A percentile compares a stretch with the other conserved stretches of the same genome.
phyloP scores from a whole-genome alignment of 2,888 invertebrate species.

The Pinctada fucata region DNA sequence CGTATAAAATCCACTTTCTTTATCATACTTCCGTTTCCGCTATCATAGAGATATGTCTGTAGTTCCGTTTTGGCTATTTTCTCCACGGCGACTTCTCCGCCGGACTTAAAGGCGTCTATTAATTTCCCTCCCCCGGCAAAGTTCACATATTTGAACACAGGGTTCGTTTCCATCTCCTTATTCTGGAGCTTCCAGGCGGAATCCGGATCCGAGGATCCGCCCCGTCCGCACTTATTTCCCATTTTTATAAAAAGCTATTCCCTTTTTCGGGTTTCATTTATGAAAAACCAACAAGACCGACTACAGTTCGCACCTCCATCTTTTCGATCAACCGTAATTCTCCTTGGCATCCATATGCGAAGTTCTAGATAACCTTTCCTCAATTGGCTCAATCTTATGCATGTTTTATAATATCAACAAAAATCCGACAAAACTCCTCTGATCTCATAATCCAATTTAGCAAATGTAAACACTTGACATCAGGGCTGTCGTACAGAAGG shows the following conservation, averaged over 20 bases:
- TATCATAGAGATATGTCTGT: conserved; percentile 67
- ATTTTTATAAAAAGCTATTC: conserved; percentile 31
- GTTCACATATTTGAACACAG: conserved; percentile 72
- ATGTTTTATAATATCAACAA: neutral
- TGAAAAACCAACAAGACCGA: too few relatives aligned
- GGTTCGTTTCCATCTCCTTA: conserved; percentile 69
- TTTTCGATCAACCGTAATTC: neutral
- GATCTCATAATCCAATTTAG: neutral
- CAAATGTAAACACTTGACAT: neutral
- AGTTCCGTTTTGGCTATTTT: conserved; percentile 67
- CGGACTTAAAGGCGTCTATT: conserved; percentile 62
- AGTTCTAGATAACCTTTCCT: neutral
- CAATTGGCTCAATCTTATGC: neutral
- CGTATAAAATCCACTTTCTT: conserved; percentile 65
- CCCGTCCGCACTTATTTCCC: conserved; percentile 52
- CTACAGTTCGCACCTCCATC: too few relatives aligned
- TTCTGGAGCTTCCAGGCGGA: conserved; percentile 75
- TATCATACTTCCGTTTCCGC: conserved; percentile 67
- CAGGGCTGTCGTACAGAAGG: too few relatives aligned
- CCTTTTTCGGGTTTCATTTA: neutral
- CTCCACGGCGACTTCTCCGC: conserved; percentile 65
- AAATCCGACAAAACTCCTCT: neutral
- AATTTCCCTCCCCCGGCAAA: conserved; percentile 68
- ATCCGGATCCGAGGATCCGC: conserved; percentile 59
- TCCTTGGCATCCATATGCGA: neutral